Percentiles rank a stretch among this genome's conserved stretches.
Evolutionary conservation across 2,888 invertebrate genomes (phyloP).

Genomic region (Sinopyrophorus schimmeli): DNA sequence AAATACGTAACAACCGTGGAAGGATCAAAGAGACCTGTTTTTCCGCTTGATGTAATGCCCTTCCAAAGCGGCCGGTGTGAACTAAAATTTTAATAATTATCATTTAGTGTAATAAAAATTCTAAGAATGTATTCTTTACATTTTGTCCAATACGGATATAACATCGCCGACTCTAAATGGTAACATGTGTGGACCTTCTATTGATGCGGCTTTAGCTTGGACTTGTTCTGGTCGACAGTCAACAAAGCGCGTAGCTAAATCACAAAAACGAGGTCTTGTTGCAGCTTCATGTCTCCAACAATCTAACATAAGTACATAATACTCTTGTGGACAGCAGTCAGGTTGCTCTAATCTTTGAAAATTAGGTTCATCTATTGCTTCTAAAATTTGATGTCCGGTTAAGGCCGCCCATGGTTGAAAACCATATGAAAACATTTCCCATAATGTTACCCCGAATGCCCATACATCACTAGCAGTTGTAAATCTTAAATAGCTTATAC

Average conservation of each 20-base stretch:
- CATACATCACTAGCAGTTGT: slow-evolving; percentile 97
- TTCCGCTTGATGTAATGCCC: slow-evolving; percentile 85
- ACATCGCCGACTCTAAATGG: slow-evolving; percentile 86
- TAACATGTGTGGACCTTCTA: slow-evolving; percentile 67
- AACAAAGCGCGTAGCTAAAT: slow-evolving; percentile 76
- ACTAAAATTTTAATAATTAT: slow-evolving; percentile 49
- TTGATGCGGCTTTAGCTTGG: slow-evolving; percentile 68
- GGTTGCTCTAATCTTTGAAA: slow-evolving; percentile 90
- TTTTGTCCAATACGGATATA: slow-evolving; percentile 89
- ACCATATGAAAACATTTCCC: slow-evolving; percentile 99
- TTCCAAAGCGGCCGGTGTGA: slow-evolving; percentile 80
- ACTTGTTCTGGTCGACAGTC: slow-evolving; percentile 92
- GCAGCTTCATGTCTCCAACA: slow-evolving; percentile 95
- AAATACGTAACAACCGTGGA: slow-evolving; percentile 85
- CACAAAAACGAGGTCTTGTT: slow-evolving; percentile 87
- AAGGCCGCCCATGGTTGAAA: slow-evolving; percentile 98
- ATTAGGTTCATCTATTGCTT: slow-evolving; percentile 92
- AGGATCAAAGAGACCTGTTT: slow-evolving; percentile 93
- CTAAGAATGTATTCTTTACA: slow-evolving; percentile 49
- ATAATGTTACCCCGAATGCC: slow-evolving; percentile 96
- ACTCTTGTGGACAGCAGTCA: slow-evolving; percentile 91
- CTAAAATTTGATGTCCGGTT: slow-evolving; percentile 86
- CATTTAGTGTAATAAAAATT: background rate
- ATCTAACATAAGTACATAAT: slow-evolving; percentile 88
- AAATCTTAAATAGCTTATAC: slow-evolving; percentile 93